Evolutionary conservation across 2,113 vertebrate genomes (phyloP), one percentile per base, ranked within the genome.

Genomic region (Limanda limanda): DNA sequence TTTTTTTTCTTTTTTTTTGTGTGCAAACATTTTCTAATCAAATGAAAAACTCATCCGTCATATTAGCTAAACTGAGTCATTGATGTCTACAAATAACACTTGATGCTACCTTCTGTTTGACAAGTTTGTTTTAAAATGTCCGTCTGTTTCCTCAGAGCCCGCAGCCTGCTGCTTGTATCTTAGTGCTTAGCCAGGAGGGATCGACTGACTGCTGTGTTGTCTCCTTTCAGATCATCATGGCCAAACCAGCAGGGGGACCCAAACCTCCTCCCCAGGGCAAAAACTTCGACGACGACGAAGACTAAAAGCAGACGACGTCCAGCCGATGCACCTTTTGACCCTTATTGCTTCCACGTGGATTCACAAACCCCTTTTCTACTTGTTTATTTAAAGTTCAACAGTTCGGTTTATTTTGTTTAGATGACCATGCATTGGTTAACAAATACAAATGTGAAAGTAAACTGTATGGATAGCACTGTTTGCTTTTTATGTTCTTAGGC

Each of bases 201-300:
- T 59, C 25, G 25, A 51, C 18, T 81, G 1, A 68, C 25, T 42
- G 20, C 21, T 35, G 31, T 45, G 1, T 76, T 23, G 64, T 0
- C 3, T 71, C 74, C 23, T 66, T 35, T 66, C 59, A 99, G 98
- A 99, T 99, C 74, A 99, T 99, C 84, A 99, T 99, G 98, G 98
- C 98, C 79, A 99, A 97, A 92, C 97, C 97, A 86, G 96, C 97
- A 60, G 98, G 98, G 76, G 98, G 98, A 59, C 98, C 98, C 54
- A 99, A 96, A 93, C 90, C 98, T 87, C 90, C 98, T 87, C 98
- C 98, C 2, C 95, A 95, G 81, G 96, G 95, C 79, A 99, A 94
- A 91, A 98, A 98, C 84, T 98, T 97, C 90, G 98, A 99, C 35
- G 97, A 98, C n/a, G 98, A 99, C 35, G 98, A 31, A 31, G 31